Evolutionary conservation across 2,797 vertebrate genomes (phyloP).

Genomic region (Pipistrellus pygmaeus): DNA sequence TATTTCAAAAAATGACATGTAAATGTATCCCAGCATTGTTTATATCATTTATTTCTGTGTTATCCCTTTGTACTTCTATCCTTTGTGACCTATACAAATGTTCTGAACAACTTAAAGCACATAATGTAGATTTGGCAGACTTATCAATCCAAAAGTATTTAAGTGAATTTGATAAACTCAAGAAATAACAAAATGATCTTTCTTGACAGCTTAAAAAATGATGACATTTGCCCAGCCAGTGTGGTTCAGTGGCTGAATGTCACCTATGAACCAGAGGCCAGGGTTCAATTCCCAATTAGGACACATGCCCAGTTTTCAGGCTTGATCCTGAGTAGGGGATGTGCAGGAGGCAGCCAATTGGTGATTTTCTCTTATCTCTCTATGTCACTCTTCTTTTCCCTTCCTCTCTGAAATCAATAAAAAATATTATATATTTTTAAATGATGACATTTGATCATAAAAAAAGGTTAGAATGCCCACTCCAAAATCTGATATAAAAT

Average conservation of each 20-base stretch:
- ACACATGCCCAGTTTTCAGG: no score
- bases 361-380: no score
- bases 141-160: slow-evolving; percentile 24
- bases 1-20: slow-evolving; percentile 22
- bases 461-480: background rate
- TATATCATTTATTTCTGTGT: slow-evolving; percentile 40
- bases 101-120: slow-evolving; percentile 47
- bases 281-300: no score
- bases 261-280: no score
- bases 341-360: no score
- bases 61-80: background rate
- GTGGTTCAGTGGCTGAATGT: no score
- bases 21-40: slow-evolving; percentile 29
- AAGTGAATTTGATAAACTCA: slow-evolving; percentile 39
- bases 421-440: background rate
- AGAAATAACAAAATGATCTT: slow-evolving; percentile 39
- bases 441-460: background rate
- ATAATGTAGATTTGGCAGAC: slow-evolving; percentile 5
- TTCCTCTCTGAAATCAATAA: no score
- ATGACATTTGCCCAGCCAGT: background rate
- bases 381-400: no score
- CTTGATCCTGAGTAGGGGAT: no score
- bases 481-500: slow-evolving; percentile 2
- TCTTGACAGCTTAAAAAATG: slow-evolving; percentile 37
- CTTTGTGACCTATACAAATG: background rate